phyloP scores from a whole-genome alignment of 2,888 invertebrate genomes.

The Altica lythri region DNA sequence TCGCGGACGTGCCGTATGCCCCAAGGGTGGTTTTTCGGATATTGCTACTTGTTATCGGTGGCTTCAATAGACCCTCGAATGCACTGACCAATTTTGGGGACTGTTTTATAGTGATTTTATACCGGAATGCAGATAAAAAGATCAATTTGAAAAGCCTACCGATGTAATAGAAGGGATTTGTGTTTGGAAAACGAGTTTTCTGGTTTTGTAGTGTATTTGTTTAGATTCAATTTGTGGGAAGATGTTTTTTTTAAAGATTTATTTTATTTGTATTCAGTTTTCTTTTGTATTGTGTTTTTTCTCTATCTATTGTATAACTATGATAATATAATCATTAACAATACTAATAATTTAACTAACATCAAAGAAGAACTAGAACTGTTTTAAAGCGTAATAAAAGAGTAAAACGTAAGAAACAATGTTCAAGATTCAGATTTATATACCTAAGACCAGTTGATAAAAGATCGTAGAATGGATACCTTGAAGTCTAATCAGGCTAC shows the following conservation, averaged over 20 bases:
- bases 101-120: slow-evolving; percentile 38
- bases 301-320: no score
- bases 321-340: no score
- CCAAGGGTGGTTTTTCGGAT: slow-evolving; percentile 36
- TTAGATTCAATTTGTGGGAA: slow-evolving; percentile 33
- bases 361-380: no score
- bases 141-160: slow-evolving; percentile 35
- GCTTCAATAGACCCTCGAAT: slow-evolving; percentile 33
- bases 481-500: no score
- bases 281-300: no score
- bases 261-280: no score
- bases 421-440: no score
- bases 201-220: slow-evolving; percentile 27
- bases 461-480: no score
- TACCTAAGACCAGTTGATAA: no score
- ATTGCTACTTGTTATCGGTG: slow-evolving; percentile 37
- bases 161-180: slow-evolving; percentile 33
- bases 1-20: slow-evolving; percentile 28
- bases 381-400: no score
- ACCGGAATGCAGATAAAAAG: slow-evolving; percentile 35
- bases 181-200: slow-evolving; percentile 32
- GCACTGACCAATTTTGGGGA: slow-evolving; percentile 35
- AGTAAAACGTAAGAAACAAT: no score
- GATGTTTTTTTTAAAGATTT: slow-evolving; percentile 10
- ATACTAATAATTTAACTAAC: no score